Evolutionary conservation across 2,113 vertebrate genomes (phyloP).

Genomic region (Muntiacus reevesi): DNA sequence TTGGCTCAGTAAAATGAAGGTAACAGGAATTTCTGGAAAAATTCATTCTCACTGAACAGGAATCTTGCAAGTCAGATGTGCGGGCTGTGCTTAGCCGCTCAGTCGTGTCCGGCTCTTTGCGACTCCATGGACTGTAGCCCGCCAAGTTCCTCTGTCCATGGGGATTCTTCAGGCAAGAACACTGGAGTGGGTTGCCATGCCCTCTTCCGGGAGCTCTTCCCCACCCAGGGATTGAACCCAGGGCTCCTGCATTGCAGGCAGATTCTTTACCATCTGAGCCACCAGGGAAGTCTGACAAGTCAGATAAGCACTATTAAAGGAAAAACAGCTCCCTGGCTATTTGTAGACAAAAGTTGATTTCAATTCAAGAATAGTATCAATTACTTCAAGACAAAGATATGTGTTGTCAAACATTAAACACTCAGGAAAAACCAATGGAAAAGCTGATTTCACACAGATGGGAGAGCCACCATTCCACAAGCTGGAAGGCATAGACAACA

Average conservation of each 20-base stretch:
- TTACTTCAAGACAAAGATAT: conserved; percentile 9
- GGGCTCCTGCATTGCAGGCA: background rate
- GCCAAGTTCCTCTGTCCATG: background rate
- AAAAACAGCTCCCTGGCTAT: background rate
- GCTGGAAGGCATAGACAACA: background rate
- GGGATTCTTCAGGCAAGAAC: background rate
- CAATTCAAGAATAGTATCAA: background rate
- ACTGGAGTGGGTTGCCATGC: background rate
- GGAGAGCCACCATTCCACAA: background rate
- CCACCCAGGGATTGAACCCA: background rate
- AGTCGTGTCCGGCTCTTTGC: background rate
- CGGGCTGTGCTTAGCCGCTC: background rate
- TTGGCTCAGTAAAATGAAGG: conserved; percentile 10
- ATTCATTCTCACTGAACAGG: background rate
- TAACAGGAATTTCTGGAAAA: conserved; percentile 30
- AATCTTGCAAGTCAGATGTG: background rate
- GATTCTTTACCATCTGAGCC: background rate
- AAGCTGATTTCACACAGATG: background rate
- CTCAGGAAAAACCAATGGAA: background rate
- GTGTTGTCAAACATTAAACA: background rate
- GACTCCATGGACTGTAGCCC: background rate
- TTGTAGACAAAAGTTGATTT: background rate
- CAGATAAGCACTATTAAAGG: background rate
- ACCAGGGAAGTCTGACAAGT: background rate
- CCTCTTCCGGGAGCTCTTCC: background rate